Conservation (phyloP, 2,888 invertebrate genomes). For the Chymomyza caudatula region DNA sequence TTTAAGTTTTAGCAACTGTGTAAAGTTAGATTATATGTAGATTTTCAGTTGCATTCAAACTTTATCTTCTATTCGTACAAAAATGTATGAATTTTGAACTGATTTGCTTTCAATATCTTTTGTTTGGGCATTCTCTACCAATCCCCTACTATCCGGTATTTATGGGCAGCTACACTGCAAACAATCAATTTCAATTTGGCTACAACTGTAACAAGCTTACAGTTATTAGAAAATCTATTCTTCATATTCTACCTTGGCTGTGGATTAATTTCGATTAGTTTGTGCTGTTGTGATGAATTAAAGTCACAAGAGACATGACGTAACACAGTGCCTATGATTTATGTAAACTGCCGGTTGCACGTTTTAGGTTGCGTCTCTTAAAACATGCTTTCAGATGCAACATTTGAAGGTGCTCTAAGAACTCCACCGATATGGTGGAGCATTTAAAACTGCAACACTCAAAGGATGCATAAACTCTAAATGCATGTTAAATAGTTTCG, state of each 20-base stretch:
- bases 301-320: conserved; percentile 12
- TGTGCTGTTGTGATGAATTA: conserved; percentile 21
- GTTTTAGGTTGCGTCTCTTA: no score
- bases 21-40: no score
- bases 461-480: no score
- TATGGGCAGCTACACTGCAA: not conserved
- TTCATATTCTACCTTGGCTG: not conserved
- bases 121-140: no score
- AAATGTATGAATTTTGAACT: not conserved
- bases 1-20: no score
- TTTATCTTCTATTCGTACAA: not conserved
- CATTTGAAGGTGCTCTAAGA: no score
- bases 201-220: not conserved
- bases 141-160: not conserved
- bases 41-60: not conserved
- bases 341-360: conserved; percentile 2
- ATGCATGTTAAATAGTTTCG: no score
- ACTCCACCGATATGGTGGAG: no score
- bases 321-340: conserved; percentile 32
- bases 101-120: no score
- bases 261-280: not conserved
- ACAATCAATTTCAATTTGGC: not conserved
- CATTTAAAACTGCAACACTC: no score
- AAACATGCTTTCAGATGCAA: no score
- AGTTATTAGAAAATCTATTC: not conserved